Conservation (phyloP, 2,888 invertebrate genomes). For the Falcaria lacertinaria region DNA sequence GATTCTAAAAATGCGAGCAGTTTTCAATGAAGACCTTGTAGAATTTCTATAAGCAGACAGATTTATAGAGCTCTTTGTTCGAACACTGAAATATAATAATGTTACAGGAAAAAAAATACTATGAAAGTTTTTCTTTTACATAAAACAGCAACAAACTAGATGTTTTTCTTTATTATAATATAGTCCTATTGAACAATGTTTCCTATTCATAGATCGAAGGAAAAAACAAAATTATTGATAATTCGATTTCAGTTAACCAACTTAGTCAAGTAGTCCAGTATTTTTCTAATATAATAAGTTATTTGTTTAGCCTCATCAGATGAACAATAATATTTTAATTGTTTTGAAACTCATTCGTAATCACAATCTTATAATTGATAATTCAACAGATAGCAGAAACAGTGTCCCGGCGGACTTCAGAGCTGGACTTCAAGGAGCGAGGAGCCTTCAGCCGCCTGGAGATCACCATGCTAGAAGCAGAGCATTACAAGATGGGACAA, state of each 20-base stretch:
- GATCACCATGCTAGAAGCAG: slow-evolving; percentile 55
- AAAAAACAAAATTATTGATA: too few species aligned
- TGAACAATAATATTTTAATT: not conserved
- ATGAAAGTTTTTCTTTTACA: too few species aligned
- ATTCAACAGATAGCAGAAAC: slow-evolving; percentile 64
- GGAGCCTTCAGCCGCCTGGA: slow-evolving; percentile 66
- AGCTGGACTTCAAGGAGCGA: slow-evolving; percentile 64
- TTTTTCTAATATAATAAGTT: too few species aligned
- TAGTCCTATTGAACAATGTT: too few species aligned
- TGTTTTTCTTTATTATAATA: too few species aligned
- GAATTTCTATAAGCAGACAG: not conserved
- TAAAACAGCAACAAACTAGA: too few species aligned
- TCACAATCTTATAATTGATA: too few species aligned
- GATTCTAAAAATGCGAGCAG: not conserved
- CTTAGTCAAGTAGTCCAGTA: too few species aligned
- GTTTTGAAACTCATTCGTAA: not conserved
- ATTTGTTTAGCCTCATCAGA: too few species aligned
- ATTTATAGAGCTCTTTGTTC: not conserved
- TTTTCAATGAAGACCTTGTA: not conserved
- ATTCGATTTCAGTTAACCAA: too few species aligned
- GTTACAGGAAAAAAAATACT: too few species aligned
- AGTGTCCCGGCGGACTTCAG: slow-evolving; percentile 47
- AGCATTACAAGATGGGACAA: slow-evolving; percentile 58
- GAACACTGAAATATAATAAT: slow-evolving; percentile 1
- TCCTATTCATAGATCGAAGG: too few species aligned